Base-by-base conservation (phyloP, 2,113 vertebrate species). In the Macquaria ambigua region DNA sequence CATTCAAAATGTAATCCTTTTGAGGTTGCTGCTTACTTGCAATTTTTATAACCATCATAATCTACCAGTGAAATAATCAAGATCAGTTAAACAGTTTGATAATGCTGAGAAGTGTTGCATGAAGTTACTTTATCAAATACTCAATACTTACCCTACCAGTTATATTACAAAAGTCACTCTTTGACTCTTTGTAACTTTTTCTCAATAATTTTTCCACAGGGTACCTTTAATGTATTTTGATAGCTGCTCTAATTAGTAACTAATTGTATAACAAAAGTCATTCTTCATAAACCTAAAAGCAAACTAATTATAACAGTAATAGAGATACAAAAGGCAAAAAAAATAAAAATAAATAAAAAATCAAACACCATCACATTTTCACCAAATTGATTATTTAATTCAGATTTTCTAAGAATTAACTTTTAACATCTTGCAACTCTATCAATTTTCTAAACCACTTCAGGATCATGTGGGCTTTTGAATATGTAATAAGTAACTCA, bases 1-100 rank as follows among this genome's bases (percentile, higher is more conserved):
- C 52, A 79, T 64, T 74, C 18, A 59, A 23, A 55, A 15, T 74
- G n/a, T 37, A 61, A 58, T 83, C 63, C 68, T 39, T 79, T 31
- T 23, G 59, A 84, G 79, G 83, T 48, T 10, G n/a, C 14, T 39
- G 74, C 56, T 59, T 66, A 71, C 62, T 79, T 72, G 31, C 52
- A 78, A 63, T 68, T 80, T 85, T 73, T 58, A 77, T 79, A 52
- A 25, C 5, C 21, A 37, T 61, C 41, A 41, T 74, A 73, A 74
- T 83, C 71, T 50, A 28, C 64, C 53, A 15, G 3, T 62, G 23
- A 18, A 82, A 73, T 31, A 71, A 61, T 39, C 8, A n/a, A 68
- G 21, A 70, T 61, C 28, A 43, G 28, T 21, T 16, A 8, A 16
- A 64, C 20, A 59, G 74, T 50, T 50, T 50, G 10, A 58, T 52